Base-by-base conservation (phyloP, 2,797 vertebrate genomes). In the Leptoclinus maculatus region DNA sequence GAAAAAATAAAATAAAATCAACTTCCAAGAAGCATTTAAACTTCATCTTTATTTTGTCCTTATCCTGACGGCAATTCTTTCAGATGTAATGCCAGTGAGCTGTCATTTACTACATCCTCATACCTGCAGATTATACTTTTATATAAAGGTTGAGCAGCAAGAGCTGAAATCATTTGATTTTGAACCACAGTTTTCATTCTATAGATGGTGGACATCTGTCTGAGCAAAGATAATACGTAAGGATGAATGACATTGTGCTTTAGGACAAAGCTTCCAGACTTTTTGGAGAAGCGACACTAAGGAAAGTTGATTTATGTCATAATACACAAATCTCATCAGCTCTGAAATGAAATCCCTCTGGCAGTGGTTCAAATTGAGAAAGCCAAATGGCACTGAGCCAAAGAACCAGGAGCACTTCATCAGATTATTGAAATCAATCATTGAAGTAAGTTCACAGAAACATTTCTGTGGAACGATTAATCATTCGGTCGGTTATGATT, bases 311-410 rank as follows among this genome's bases (percentile, higher is more conserved):
- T 71, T 76, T 19, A 72, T 66, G 56, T 59, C 58, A 66, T 23
- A 21, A 43, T 67, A 49, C 57, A 76, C 71, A 77, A 84, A 76
- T 87, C 74, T 63, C 62, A 90, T 84, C 79, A 83, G 56, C 49
- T 74, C 67, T 71, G 47, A 77, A 87, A 88, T 81, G n/a, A 88
- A 76, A 79, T 64, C 82, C 53, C 64, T 81, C 83, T 87, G 90
- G 89, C 82, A 2, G 17, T 8, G 54, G 36, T 68, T 87, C 81
- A 85, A 83, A 85, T 5, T 59, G 58, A 80, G 45, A 60, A 84
- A 85, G 78, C 56, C 38, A 53, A 71, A 74, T 90, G 87, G 75
- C 79, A 74, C 57, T 16, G 64, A 84, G 84, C 84, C 81, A 76
- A 64, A 71, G 63, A 82, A 2, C 45, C 41, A 82, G 68, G 74